Base-by-base conservation (phyloP, 2,113 vertebrate species). In the Anhinga anhinga region DNA sequence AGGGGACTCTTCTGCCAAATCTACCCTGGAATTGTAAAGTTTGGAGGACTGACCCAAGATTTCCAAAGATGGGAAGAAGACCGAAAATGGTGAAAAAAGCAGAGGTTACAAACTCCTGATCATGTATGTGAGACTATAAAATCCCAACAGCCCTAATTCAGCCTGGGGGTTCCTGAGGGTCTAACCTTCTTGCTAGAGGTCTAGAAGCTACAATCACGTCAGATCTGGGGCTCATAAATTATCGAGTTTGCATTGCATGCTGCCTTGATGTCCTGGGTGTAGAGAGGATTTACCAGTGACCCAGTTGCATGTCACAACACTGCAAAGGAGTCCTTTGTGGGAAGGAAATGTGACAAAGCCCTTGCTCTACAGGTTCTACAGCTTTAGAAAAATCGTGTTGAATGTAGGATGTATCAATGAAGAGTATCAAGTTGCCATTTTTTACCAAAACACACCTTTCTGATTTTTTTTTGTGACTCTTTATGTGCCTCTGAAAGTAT, bases 241-340 rank as follows among this genome's bases (percentile, higher is more conserved):
- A 88, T 53, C 4, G 0, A 78, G 45, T 50, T 91, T 84, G 18
- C 22, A 58, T 59, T 0, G 0, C 5, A 18, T 42, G 19, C 15
- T 92, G 80, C 50, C 88, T 91, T 4, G 4, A 86, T 58, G 49
- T 83, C 53, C 50, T 91, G 72, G 12, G 13, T 36, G 18, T 26
- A 88, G 50, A 61, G 26, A 74, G 34, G 21, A 80, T 92, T 95
- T 79, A 70, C 23, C 72, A 78, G 47, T 81, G 59, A 94, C 90
- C 78, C 66, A 82, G 55, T 36, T 91, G 80, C 63, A 10, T 56
- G 44, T 86, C 76, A 77, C 44, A 93, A 7, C 25, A 49, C 34
- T 87, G 42, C 45, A 3, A 63, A 83, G 15, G 15, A 78, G 22
- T 59, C 63, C 63, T 86, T 53, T 78, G 38, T 50, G 53, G 55